These are phyloP conservation scores for Alligator sinensis DNA, from an alignment of 2,113 vertebrate genomes.

Conservation along the genomic window DNA sequence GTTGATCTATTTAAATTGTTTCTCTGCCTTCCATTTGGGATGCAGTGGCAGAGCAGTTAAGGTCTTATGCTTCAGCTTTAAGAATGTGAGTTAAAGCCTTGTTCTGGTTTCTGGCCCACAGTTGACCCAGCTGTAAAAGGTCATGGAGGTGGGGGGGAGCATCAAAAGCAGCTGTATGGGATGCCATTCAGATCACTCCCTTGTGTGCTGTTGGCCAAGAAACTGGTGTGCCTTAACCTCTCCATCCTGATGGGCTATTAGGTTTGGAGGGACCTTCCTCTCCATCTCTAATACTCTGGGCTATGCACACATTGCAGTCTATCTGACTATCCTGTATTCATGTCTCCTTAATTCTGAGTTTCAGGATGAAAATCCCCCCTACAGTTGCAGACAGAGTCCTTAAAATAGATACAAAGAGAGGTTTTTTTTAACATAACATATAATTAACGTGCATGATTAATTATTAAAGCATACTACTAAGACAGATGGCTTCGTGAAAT, in stretches of 20 bases:
- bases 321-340: background rate
- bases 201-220: too few relatives aligned
- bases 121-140: too few relatives aligned
- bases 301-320: background rate
- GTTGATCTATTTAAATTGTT: background rate
- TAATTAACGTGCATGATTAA: background rate
- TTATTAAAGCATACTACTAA: background rate
- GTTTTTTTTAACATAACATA: background rate
- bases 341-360: background rate
- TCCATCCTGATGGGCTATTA: too few relatives aligned
- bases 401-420: background rate
- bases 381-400: background rate
- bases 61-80: too few relatives aligned
- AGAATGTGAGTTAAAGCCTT: too few relatives aligned
- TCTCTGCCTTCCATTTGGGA: background rate
- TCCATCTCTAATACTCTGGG: background rate
- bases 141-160: too few relatives aligned
- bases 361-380: background rate
- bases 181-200: too few relatives aligned
- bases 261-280: too few relatives aligned
- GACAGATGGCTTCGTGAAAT: background rate
- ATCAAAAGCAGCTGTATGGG: too few relatives aligned
- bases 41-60: too few relatives aligned
- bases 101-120: too few relatives aligned
- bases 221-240: too few relatives aligned